Base-by-base conservation (phyloP, 92 coral and sea anemone genomes). In the Epizoanthus stellaris region DNA sequence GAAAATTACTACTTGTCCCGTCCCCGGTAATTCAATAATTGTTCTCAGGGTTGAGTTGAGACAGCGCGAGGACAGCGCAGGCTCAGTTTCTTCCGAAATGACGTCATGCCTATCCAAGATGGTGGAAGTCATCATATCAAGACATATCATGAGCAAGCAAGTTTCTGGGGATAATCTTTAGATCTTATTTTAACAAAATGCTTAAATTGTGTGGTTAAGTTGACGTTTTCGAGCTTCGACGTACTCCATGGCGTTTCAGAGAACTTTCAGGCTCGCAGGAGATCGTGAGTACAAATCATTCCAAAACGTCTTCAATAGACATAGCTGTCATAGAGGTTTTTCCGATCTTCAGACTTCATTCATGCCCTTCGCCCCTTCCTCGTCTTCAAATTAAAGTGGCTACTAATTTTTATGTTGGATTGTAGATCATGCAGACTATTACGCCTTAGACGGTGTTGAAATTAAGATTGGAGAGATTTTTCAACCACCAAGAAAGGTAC, bases 401-500 rank as follows among this genome's bases (percentile, higher is more conserved):
- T 36, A 16, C 36, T 43, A 67, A 65, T 61, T 39, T 16, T 45
- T n/a, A 20, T 49, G 52, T 81, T 25, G 74, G 39, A 68, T 75
- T 79, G 12, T 70, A 97, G 99, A 94, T 90, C 91, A 94, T 87
- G 98, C 97, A 7, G 98, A 95, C 52, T 82, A 85, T 70, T 86
- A 90, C 14, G 95, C 98, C 19, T 84, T 97, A 8, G 92, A 92
- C 75, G 99, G 99, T 17, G 97, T 97, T 14, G 93, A 97, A 70
- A 89, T 97, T 3, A 97, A 97, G 82, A 90, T 97, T 42, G 99
- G 99, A 70, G 96, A 93, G 75, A 89, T 87, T 11, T 97, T 91
- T 80, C 87, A 86, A 59, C 99, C 99, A 6, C 99, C 99, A 16
- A 90, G 81, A 69, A 97, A 97, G 97, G 99, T 97, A 70, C n/a